Evolutionary conservation across 1,140 invertebrate species (phyloP).

Genomic region (Drosophila ambigua): DNA sequence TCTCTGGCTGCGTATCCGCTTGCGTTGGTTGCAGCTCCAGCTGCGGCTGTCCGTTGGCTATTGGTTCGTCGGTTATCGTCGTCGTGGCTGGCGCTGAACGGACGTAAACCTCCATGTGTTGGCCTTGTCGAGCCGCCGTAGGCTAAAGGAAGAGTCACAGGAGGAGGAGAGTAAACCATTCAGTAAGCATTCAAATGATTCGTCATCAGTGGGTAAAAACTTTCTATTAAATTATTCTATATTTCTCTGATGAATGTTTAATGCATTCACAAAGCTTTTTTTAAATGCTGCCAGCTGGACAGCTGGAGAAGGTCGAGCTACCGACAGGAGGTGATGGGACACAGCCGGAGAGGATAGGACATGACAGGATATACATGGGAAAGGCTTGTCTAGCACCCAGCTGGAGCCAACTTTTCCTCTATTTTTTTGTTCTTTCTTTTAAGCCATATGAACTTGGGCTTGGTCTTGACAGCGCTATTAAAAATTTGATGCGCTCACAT

Average conservation of each 20-base stretch:
- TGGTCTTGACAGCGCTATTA: conserved; percentile 33
- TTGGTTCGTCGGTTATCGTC: conserved; percentile 16
- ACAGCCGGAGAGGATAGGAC: conserved; percentile 24
- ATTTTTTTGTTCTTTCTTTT: background rate
- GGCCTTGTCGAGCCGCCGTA: conserved; percentile 61
- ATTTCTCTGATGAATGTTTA: conserved; percentile 44
- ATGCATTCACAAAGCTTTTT: conserved; percentile 38
- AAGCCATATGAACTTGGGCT: conserved; percentile 47
- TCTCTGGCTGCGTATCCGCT: conserved; percentile 31
- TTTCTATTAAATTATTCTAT: conserved; percentile 39
- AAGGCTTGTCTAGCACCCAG: conserved; percentile 31
- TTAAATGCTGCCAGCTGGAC: conserved; percentile 40
- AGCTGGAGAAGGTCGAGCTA: conserved; percentile 29
- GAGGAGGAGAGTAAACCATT: conserved; percentile 10
- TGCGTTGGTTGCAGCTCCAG: conserved; percentile 17
- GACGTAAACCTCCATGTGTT: conserved; percentile 70
- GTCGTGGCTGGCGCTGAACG: conserved; percentile 41
- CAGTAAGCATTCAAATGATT: conserved; percentile 57
- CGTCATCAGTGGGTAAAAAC: conserved; percentile 43
- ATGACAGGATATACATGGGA: conserved; percentile 32
- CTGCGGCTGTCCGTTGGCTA: conserved; percentile 23
- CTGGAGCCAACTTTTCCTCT: conserved; percentile 39
- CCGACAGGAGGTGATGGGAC: conserved; percentile 4
- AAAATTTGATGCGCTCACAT: conserved; percentile 62
- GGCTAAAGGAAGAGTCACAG: conserved; percentile 37